Percentiles rank a stretch among this genome's conserved stretches.
These are phyloP conservation scores for Panurus biarmicus DNA, from an alignment of 2,113 vertebrate species.

Conservation along the genomic window DNA sequence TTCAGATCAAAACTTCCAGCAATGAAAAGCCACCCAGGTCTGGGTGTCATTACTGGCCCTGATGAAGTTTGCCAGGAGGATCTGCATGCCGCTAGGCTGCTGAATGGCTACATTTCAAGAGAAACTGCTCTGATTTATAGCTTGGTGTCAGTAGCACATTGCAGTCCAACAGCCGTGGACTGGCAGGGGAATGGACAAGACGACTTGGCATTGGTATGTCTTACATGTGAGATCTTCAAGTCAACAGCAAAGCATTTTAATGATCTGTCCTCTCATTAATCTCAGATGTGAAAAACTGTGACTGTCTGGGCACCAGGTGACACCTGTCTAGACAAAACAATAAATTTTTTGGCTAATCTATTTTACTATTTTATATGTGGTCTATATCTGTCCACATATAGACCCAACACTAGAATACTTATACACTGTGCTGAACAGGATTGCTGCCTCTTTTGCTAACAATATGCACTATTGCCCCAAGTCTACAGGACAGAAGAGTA, in stretches of 20 bases:
- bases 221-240: background rate
- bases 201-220: background rate
- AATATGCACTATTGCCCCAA: background rate
- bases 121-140: slow-evolving; percentile 13
- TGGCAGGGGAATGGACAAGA: background rate
- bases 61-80: background rate
- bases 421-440: background rate
- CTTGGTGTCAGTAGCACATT: background rate
- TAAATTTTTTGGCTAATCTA: background rate
- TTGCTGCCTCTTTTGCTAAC: background rate
- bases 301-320: background rate
- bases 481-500: background rate
- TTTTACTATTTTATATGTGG: too few relatives aligned
- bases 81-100: background rate
- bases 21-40: background rate
- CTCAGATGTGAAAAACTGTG: background rate
- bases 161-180: background rate
- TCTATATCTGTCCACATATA: too few relatives aligned
- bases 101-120: background rate
- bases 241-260: background rate
- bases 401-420: background rate
- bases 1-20: background rate
- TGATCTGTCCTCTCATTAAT: background rate
- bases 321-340: background rate
- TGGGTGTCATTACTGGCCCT: background rate